Evolutionary conservation across 1,140 invertebrate species (phyloP), one percentile per base, ranked within the genome.

Genomic region (Apis mellifera): DNA sequence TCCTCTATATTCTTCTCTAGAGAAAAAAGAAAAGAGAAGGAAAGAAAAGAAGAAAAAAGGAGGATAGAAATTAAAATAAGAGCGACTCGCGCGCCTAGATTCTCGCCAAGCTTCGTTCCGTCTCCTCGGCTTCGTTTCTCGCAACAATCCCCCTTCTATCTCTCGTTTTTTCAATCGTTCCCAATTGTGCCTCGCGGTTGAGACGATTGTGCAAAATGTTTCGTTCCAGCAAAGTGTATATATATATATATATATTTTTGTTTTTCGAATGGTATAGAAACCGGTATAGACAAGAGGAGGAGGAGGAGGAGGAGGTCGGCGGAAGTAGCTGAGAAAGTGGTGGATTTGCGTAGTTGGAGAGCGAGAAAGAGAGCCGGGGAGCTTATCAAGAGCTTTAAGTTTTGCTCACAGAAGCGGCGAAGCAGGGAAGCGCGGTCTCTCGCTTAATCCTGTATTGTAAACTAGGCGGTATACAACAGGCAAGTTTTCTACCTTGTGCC

Each of bases 401-500:
- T 92, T 91, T 84, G 84, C 85, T 92, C 78, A 84, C 70, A 83
- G 74, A 83, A 78, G 75, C 80, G 79, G 72, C 65, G 76, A 57
- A 72, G 68, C 69, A 72, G 76, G 71, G 84, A 71, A 82, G 68
- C 77, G 82, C 80, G 82, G 82, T 84, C 78, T 83, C 82, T 72
- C 80, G 82, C 90, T 93, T 93, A 92, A 93, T 92, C 92, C 91
- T 90, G 89, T 92, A 93, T 93, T 93, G 91, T 91, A 91, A 93
- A 93, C 90, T 92, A 92, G 90, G 86, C 84, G 86, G 88, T 86
- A 89, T 90, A 91, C 89, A 92, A 89, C 88, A 77, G 64, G 82
- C 86, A 92, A 91, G 90, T 90, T 92, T 91, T 90, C 89, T 88
- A 87, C 84, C 66, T 85, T 62, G 71, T 74, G 78, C 57, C 78